Percentiles rank a stretch among this genome's conserved stretches.
phyloP scores from a whole-genome alignment of 2,797 vertebrate species.

The Enteromius fasciolatus region DNA sequence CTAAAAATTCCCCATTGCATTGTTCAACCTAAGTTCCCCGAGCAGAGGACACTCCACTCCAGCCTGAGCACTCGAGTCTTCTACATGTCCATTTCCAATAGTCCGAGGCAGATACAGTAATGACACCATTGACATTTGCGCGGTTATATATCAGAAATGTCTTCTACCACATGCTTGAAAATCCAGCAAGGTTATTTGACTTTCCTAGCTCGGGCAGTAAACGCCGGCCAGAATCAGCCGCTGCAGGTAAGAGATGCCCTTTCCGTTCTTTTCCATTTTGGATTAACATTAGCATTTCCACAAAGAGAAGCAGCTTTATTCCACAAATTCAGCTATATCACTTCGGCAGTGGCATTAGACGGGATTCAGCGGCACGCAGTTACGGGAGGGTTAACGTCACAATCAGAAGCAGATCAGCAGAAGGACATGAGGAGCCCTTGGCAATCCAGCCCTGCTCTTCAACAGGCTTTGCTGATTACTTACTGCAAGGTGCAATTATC shows the following conservation, averaged over 20 bases:
- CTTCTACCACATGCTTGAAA: constrained; percentile 17
- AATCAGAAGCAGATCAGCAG: constrained; percentile 62
- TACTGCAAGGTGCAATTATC: constrained; percentile 60
- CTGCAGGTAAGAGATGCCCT: constrained; percentile 29
- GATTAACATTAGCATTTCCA: constrained; percentile 10
- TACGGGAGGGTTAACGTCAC: constrained; percentile 58
- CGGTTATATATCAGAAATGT: not conserved
- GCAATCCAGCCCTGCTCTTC: constrained; percentile 49
- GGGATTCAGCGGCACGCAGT: constrained; percentile 17
- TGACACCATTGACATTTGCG: constrained; percentile 46
- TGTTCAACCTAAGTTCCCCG: constrained; percentile 27
- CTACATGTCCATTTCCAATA: constrained; percentile 35
- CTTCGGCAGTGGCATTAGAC: not conserved
- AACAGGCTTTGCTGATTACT: constrained; percentile 47
- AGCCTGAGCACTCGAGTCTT: constrained; percentile 44
- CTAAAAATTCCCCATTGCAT: constrained; percentile 34
- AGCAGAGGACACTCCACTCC: constrained; percentile 48
- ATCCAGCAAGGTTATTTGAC: constrained; percentile 21
- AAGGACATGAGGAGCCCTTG: constrained; percentile 60
- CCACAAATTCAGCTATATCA: not conserved
- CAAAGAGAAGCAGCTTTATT: not conserved
- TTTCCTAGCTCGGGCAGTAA: not conserved
- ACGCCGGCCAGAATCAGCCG: not conserved
- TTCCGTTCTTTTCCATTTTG: not conserved
- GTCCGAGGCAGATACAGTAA: constrained; percentile 3